These are phyloP conservation scores for Ganaspis brasiliensis DNA, from an alignment of 2,888 invertebrate genomes.

Conservation along the genomic window DNA sequence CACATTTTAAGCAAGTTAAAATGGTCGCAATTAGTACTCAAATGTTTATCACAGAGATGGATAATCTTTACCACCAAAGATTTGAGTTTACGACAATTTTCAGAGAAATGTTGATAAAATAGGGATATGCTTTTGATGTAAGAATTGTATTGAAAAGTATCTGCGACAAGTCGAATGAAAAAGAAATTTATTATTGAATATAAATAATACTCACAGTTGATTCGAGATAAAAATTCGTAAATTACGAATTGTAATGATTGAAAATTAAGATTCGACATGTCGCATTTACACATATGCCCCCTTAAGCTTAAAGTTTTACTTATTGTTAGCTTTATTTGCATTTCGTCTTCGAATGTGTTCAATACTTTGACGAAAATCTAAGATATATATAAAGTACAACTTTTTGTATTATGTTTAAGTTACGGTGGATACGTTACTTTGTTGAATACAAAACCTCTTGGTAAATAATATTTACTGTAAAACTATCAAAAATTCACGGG, in stretches of 20 bases:
- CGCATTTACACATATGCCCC: neutral
- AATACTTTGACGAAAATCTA: conserved; percentile 29
- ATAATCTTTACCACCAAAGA: conserved; percentile 42
- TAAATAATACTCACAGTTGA: neutral
- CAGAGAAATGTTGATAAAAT: conserved; percentile 12
- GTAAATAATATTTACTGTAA: conserved; percentile 26
- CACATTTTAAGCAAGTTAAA: neutral
- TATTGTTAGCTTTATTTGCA: conserved; percentile 26
- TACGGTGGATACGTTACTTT: conserved; percentile 41
- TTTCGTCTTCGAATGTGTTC: conserved; percentile 38
- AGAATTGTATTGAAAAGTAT: conserved; percentile 2
- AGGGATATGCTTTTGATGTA: conserved; percentile 26
- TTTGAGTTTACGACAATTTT: conserved; percentile 29
- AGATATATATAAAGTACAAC: conserved; percentile 16
- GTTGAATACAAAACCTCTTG: conserved; percentile 16
- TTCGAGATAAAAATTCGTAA: too few relatives aligned
- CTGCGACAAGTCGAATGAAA: neutral
- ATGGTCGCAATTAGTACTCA: neutral
- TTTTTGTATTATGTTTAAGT: conserved; percentile 42
- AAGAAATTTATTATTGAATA: neutral
- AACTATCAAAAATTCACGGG: neutral
- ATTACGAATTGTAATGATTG: neutral
- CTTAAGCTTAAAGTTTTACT: conserved; percentile 17
- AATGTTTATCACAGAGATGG: conserved; percentile 23
- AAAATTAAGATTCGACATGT: conserved; percentile 14